A percentile compares a stretch with the other conserved stretches of the same genome.
phyloP scores from a whole-genome alignment of 2,888 invertebrate genomes.

The Psylliodes chrysocephalus region DNA sequence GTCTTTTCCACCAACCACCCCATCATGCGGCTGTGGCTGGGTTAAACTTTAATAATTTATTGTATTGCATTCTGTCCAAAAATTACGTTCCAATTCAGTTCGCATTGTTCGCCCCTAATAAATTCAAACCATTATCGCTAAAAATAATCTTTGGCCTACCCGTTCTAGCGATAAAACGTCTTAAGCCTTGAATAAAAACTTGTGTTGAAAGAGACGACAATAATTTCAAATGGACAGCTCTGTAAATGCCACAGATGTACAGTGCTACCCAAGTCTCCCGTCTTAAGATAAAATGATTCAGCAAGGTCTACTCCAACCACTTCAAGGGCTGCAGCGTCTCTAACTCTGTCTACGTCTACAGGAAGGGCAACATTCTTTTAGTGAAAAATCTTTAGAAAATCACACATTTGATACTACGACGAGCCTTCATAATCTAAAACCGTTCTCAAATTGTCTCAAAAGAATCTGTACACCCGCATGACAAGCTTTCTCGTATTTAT shows the following conservation, averaged over 20 bases:
- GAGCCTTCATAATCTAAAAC: too few relatives aligned
- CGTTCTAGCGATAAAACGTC: too few relatives aligned
- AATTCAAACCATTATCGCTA: background rate
- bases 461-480: constrained; percentile 27
- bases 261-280: constrained; percentile 53
- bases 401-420: constrained; percentile 32
- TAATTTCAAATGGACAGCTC: too few relatives aligned
- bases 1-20: background rate
- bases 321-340: too few relatives aligned
- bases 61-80: background rate
- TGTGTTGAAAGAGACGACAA: constrained; percentile 48
- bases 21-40: too few relatives aligned
- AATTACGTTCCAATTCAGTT: background rate
- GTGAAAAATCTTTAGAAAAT: too few relatives aligned
- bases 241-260: too few relatives aligned
- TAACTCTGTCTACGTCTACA: too few relatives aligned
- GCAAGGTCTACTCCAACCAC: too few relatives aligned
- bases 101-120: too few relatives aligned
- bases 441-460: constrained; percentile 42
- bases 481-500: constrained; percentile 35
- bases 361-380: constrained; percentile 39
- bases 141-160: too few relatives aligned
- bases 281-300: constrained; percentile 53
- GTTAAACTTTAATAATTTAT: background rate
- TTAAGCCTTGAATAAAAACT: constrained; percentile 46